Evolutionary conservation across 2,797 vertebrate genomes (phyloP).

Genomic region (Alauda arvensis): DNA sequence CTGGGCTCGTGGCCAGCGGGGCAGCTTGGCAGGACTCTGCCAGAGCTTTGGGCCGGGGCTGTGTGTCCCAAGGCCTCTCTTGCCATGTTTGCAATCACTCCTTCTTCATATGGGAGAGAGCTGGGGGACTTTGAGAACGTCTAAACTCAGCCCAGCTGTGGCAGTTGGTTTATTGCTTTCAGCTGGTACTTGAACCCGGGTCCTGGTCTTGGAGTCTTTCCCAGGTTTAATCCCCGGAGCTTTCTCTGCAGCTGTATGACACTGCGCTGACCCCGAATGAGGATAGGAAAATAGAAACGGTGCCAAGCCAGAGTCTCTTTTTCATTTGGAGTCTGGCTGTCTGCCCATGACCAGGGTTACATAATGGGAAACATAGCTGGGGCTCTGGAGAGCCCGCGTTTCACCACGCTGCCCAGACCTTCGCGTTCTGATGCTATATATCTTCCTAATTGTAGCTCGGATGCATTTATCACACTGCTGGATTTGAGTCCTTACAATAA

Average conservation of each 20-base stretch:
- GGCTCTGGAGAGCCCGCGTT: conserved; percentile 95
- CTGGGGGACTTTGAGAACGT: conserved; percentile 77
- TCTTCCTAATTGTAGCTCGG: conserved; percentile 89
- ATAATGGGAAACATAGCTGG: conserved; percentile 99
- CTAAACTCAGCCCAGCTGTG: conserved; percentile 94
- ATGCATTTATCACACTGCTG: conserved; percentile 94
- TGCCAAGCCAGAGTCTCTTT: conserved; percentile 99
- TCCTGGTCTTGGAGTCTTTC: conserved; percentile 98
- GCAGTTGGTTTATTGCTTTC: conserved; percentile 99
- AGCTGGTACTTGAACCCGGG: conserved; percentile 99
- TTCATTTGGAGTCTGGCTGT: conserved; percentile 99
- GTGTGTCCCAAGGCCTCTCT: conserved; percentile 50
- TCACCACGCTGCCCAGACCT: conserved; percentile 90
- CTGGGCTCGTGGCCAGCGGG: conserved; percentile 44
- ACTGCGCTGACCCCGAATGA: conserved; percentile 98
- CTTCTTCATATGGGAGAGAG: conserved; percentile 69
- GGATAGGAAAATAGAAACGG: conserved; percentile 99
- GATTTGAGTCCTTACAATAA: conserved; percentile 85
- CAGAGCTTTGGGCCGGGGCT: conserved; percentile 21
- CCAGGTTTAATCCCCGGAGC: conserved; percentile 99
- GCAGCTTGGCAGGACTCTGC: conserved; percentile 19
- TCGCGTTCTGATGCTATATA: conserved; percentile 94
- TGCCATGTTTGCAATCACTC: conserved; percentile 63
- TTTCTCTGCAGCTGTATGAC: conserved; percentile 99
- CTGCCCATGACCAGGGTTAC: conserved; percentile 99